These are phyloP conservation scores for Pseudocheirus occidentalis DNA, from an alignment of 2,797 vertebrate genomes.

Conservation along the genomic window DNA sequence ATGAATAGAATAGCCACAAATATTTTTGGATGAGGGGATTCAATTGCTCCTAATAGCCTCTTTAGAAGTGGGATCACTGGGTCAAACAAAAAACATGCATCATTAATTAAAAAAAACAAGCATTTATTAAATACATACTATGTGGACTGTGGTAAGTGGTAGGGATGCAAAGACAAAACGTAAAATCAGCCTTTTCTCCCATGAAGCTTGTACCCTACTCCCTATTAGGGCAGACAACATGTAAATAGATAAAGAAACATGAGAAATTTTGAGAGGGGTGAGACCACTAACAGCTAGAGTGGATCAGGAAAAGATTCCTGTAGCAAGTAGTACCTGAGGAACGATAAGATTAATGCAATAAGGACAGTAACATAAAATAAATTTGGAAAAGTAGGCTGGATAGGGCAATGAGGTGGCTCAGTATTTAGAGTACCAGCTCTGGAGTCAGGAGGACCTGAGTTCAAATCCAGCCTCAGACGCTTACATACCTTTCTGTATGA, in stretches of 20 bases:
- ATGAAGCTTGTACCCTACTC: background rate
- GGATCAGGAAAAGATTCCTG: background rate
- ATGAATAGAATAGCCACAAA: background rate
- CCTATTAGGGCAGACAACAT: background rate
- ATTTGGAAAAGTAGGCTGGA: background rate
- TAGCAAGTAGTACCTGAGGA: background rate
- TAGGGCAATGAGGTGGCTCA: background rate
- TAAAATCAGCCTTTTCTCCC: background rate
- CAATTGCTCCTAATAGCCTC: background rate
- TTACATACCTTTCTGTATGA: background rate
- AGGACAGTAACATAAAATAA: background rate
- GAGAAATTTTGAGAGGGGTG: background rate
- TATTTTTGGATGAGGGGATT: background rate
- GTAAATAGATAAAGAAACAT: background rate
- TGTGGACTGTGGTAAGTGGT: background rate
- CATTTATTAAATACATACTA: background rate
- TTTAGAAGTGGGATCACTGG: background rate
- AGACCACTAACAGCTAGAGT: background rate
- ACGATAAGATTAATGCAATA: background rate
- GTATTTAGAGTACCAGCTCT: background rate
- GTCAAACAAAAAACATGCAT: background rate
- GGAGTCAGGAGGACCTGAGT: background rate
- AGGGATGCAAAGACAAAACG: background rate
- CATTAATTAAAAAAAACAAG: background rate
- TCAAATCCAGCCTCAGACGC: background rate